A percentile compares a stretch with the other conserved stretches of the same genome.
Evolutionary conservation across 2,797 vertebrate genomes (phyloP).

Genomic region (Poeciliopsis turneri): DNA sequence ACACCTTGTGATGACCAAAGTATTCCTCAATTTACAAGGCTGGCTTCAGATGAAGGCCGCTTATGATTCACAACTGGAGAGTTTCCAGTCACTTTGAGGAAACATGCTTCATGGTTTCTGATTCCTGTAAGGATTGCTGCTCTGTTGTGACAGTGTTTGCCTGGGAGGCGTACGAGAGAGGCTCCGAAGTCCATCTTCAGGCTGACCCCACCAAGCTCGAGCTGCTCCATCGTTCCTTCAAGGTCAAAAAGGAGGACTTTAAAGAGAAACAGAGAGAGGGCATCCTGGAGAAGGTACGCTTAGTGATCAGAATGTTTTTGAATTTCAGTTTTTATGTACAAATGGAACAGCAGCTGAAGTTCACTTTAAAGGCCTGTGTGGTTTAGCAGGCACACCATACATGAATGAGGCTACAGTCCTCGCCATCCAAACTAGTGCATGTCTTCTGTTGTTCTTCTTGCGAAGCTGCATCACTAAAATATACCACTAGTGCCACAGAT

Average conservation of each 20-base stretch:
- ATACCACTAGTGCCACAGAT: neutral
- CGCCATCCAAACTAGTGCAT: neutral
- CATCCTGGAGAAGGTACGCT: slow-evolving; percentile 91
- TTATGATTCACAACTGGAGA: neutral
- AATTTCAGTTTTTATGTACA: neutral
- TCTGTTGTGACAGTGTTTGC: slow-evolving; percentile 87
- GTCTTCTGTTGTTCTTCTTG: neutral
- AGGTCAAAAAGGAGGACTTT: slow-evolving; percentile 98
- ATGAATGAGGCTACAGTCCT: neutral
- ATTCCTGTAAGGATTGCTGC: neutral
- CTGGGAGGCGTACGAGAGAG: slow-evolving; percentile 98
- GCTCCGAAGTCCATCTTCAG: slow-evolving; percentile 97
- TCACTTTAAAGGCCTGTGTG: neutral
- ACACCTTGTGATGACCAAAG: neutral
- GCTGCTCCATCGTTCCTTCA: slow-evolving; percentile 94
- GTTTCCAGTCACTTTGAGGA: neutral
- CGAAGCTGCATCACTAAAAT: neutral
- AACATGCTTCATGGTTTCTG: neutral
- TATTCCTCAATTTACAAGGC: neutral
- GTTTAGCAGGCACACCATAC: neutral
- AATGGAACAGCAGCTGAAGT: neutral
- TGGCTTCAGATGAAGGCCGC: neutral
- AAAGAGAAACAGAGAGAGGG: slow-evolving; percentile 93
- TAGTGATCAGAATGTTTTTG: neutral
- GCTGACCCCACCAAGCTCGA: slow-evolving; percentile 98